Base-by-base conservation (phyloP, 2,888 invertebrate genomes). In the Endotricha flammealis region DNA sequence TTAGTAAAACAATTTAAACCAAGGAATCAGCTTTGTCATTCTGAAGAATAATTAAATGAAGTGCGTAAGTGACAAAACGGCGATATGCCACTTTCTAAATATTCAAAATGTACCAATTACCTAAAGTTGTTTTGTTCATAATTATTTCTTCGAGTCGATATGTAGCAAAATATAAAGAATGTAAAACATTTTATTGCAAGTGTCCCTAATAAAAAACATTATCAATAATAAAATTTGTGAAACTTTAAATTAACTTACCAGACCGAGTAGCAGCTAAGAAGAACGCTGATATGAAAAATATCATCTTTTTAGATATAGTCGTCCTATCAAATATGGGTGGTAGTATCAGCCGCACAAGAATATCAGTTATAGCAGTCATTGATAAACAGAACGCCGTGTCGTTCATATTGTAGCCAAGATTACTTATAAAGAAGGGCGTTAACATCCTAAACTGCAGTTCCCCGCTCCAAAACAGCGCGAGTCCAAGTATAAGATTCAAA, bases 381-480 rank as follows among this genome's bases (percentile, higher is more conserved):
- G 93, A 93, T 29, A 93, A 79, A 58, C 93, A 93, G 57, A 91
- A 90, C 31, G 94, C 93, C 12, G 92, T 90, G 49, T 93, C 91
- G 27, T 88, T 74, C 69, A 90, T 91, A 40, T 88, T 85, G 60
- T 90, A 91, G 1, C 90, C 90, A 56, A 91, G 67, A 59, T 87
- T 88, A 29, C 86, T 83, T 46, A 91, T 90, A 64, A 91, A 91
- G 69, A 91, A 91, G 8, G 91, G 91, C 25, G 91, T 91, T 29
- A 91, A 88, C 91, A 91, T 90, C 69, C 92, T 91, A 70, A 92
- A 92, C 60, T 92, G 92, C 68, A 92, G 88, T 64, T 92, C 92
- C 30, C 92, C 92, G 35, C 92, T 91, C 80, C 92, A 93, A 74
- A 92, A 92, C 24, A 92, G 88, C 22, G 92, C 92, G 34, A 92